Conservation (phyloP, 2,888 invertebrate species). For the Noctua comes region DNA sequence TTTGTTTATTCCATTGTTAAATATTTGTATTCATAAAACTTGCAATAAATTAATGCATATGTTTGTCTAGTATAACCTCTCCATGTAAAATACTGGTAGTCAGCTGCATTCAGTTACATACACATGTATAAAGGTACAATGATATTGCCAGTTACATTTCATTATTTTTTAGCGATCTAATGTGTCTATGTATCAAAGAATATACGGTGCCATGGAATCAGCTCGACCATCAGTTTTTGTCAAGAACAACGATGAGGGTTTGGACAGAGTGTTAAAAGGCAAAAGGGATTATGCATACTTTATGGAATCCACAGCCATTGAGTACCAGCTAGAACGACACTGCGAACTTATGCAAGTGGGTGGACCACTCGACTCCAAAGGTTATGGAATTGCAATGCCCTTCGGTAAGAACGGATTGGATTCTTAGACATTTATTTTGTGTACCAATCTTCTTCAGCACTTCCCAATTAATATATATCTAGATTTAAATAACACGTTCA, state of each 20-base stretch:
- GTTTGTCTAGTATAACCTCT: not conserved
- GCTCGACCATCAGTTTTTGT: slow-evolving; percentile 96
- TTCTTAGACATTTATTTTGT: not conserved
- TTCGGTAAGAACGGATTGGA: slow-evolving; percentile 91
- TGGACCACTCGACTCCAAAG: slow-evolving; percentile 95
- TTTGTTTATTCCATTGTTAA: not conserved
- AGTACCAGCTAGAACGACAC: slow-evolving; percentile 96
- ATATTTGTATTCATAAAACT: not conserved
- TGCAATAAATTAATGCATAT: not conserved
- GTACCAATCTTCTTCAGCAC: not conserved
- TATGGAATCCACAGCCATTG: slow-evolving; percentile 98
- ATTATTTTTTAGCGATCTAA: slow-evolving; percentile 93
- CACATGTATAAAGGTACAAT: not conserved
- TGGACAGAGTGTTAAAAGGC: slow-evolving; percentile 94
- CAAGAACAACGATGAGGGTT: slow-evolving; percentile 95
- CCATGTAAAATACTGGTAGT: not conserved
- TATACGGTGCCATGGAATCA: slow-evolving; percentile 98
- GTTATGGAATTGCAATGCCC: slow-evolving; percentile 98
- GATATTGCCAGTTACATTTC: not conserved
- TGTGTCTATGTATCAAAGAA: slow-evolving; percentile 96
- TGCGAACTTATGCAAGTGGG: slow-evolving; percentile 96
- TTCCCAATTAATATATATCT: not conserved
- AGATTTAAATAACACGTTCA: not conserved
- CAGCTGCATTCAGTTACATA: not conserved
- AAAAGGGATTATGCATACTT: slow-evolving; percentile 97